Evolutionary conservation across 2,113 vertebrate genomes (phyloP).

Genomic region (Synodontis membranacea): DNA sequence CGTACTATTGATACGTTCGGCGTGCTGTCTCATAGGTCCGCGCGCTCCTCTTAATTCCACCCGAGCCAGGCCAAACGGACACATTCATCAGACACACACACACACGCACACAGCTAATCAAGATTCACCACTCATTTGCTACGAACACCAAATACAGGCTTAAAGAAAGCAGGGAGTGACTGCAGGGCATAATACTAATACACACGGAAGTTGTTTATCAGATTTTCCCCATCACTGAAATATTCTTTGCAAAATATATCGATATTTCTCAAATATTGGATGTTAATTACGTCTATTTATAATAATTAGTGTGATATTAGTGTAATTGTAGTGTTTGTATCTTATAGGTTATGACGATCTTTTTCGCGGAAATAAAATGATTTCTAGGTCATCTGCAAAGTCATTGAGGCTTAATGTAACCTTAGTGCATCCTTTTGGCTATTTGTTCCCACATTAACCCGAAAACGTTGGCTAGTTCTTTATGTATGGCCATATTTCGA

Average conservation of each 20-base stretch:
- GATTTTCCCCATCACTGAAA: not conserved
- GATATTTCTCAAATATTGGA: not conserved
- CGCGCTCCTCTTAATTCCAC: slow-evolving; percentile 25
- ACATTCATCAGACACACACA: slow-evolving; percentile 20
- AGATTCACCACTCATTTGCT: not conserved
- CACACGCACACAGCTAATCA: not conserved
- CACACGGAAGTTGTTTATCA: not conserved
- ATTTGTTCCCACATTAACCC: not conserved
- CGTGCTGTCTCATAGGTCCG: slow-evolving; percentile 22
- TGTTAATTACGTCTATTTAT: not conserved
- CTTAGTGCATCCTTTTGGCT: not conserved
- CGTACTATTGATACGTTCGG: slow-evolving; percentile 44
- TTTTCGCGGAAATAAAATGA: not conserved
- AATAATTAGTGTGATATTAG: not conserved
- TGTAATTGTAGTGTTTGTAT: not conserved
- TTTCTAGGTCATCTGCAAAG: not conserved
- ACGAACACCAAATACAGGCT: not conserved
- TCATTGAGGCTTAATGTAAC: not conserved
- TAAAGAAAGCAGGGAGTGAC: not conserved
- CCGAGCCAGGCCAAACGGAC: slow-evolving; percentile 23
- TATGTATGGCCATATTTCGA: not conserved
- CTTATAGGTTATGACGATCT: not conserved
- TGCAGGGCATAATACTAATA: not conserved
- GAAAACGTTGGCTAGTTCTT: not conserved
- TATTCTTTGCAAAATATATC: not conserved